Conservation (phyloP, 2,797 vertebrate species). For the Tachyglossus aculeatus region DNA sequence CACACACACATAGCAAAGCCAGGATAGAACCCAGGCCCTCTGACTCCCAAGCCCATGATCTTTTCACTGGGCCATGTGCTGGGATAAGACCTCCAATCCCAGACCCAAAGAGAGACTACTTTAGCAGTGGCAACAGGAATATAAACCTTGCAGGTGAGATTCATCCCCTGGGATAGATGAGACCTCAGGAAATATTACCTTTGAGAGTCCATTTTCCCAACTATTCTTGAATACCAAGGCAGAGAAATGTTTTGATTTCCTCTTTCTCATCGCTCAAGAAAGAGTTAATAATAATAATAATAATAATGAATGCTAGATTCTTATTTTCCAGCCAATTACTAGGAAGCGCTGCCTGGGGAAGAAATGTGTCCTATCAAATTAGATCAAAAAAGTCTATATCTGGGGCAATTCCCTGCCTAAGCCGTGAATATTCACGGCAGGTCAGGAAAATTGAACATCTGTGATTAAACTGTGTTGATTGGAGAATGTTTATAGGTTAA, state of each 20-base stretch:
- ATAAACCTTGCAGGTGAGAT: too few relatives aligned
- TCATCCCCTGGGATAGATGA: too few relatives aligned
- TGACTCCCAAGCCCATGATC: too few relatives aligned
- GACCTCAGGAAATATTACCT: too few relatives aligned
- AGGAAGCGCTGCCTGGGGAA: neutral
- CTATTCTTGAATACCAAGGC: too few relatives aligned
- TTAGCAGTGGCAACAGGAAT: too few relatives aligned
- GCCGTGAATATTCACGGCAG: slow-evolving; percentile 55
- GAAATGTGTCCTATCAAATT: slow-evolving; percentile 37
- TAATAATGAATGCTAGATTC: neutral
- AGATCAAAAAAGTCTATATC: slow-evolving; percentile 28
- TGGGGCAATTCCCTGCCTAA: slow-evolving; percentile 44
- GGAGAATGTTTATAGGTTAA: slow-evolving; percentile 62
- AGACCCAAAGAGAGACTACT: too few relatives aligned
- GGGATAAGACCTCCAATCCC: too few relatives aligned
- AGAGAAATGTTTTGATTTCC: neutral
- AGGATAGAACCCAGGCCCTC: too few relatives aligned
- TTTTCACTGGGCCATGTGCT: too few relatives aligned
- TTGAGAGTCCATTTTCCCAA: too few relatives aligned
- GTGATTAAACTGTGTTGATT: slow-evolving; percentile 44
- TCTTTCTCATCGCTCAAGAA: neutral
- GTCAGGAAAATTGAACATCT: slow-evolving; percentile 56
- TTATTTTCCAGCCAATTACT: neutral
- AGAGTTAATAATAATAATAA: neutral
- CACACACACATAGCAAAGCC: too few relatives aligned